Evolutionary conservation across 2,888 invertebrate species (phyloP), one percentile per base, ranked within the genome.

Genomic region (Orthonychiurus folsomi): DNA sequence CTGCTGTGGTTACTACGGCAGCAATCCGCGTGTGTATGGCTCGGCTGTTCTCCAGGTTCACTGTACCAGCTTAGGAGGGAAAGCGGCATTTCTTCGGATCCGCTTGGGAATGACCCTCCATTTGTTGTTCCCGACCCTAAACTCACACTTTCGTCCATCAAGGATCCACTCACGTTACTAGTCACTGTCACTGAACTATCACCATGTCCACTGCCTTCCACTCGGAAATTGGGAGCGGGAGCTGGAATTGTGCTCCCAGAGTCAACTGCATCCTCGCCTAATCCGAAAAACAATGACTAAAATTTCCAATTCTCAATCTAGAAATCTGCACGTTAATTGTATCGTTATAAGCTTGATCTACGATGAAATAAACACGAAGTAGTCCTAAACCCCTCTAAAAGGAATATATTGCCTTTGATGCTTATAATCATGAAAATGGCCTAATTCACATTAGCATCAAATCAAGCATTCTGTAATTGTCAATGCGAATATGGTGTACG

Each of bases 61-160:
- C 67, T 67, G 64, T 70, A 72, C 72, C 72, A 72, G 60, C 72
- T 72, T 1, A 72, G 69, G 24, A 72, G 64, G 50, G 72, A 72
- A 9, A 72, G 62, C 52, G 68, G 67, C 72, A 72, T 72, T 57
- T 72, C 70, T 48, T 71, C 71, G 1, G 69, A 69, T 15, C 66
- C 68, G 26, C 66, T 63, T 67, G 23, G 67, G 70, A 9, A 56
- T 47, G 20, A 55, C 47, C 20, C 56, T 27, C 27, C 52, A 52
- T 52, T 52, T 5, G 52, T 52, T 5, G 52, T 52, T 20, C 24
- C 52, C n/a, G 52, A 21, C 20, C 52, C 52, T 12, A 52, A 12
- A 20, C 52, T 52, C 20, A 52, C 20, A 23, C 52, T 52, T 37
- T 64, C 63, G 37, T 54, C 18, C 27, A 24, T 20, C 50, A 28